Percentiles rank a stretch among this genome's conserved stretches.
Evolutionary conservation across 1,140 invertebrate species (phyloP).

Genomic region (Anoplophora glabripennis): DNA sequence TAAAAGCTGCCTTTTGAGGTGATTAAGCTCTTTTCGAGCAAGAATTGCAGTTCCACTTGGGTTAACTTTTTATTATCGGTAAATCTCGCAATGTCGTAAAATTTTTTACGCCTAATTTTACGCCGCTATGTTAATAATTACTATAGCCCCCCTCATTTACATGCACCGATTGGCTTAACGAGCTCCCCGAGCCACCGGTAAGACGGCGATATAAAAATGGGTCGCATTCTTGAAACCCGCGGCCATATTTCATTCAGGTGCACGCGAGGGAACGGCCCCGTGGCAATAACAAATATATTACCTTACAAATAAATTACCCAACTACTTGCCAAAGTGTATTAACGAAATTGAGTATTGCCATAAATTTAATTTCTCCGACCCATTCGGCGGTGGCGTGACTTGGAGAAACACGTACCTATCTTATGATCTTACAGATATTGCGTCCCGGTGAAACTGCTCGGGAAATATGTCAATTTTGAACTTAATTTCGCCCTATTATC

Average conservation of each 20-base stretch:
- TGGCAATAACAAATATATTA: constrained; percentile 25
- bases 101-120: too few species aligned
- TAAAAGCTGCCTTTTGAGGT: too few species aligned
- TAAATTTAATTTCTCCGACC: constrained; percentile 21
- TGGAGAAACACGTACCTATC: constrained; percentile 11
- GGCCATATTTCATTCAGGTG: neutral
- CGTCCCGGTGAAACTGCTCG: constrained; percentile 2
- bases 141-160: too few species aligned
- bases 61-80: too few species aligned
- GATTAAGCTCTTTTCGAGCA: too few species aligned
- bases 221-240: neutral
- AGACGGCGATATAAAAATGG: too few species aligned
- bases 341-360: constrained; percentile 34
- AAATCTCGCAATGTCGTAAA: too few species aligned
- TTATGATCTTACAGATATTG: constrained; percentile 14
- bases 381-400: constrained; percentile 9
- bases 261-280: neutral
- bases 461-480: constrained; percentile 11
- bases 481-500: neutral
- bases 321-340: constrained; percentile 32
- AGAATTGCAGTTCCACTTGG: too few species aligned
- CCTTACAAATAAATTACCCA: constrained; percentile 28
- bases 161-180: too few species aligned
- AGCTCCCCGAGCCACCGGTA: too few species aligned
- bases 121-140: too few species aligned